Base-by-base conservation (phyloP, 2,113 vertebrate species). In the Menidia beryllina region DNA sequence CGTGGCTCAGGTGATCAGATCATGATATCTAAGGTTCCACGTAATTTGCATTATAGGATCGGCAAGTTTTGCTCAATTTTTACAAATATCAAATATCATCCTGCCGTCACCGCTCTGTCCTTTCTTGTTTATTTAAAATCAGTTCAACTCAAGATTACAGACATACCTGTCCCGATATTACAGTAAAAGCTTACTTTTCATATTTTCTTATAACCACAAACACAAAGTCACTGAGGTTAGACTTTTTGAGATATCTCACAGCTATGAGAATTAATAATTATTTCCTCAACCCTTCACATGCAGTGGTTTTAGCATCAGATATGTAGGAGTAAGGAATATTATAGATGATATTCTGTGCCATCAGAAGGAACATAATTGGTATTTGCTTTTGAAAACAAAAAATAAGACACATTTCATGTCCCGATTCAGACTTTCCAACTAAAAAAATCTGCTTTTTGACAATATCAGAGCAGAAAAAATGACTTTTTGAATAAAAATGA, bases 1-100 rank as follows among this genome's bases (percentile, higher is more conserved):
- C 17, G 89, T 95, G 39, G 91, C 91, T 72, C 95, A 95, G 94
- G 95, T 95, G 77, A 90, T 2, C 5, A 0, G 0, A 52, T 64
- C 11, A 70, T 13, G 51, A 26, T 17, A n/a, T n/a, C n/a, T 19
- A 45, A 7, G 8, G 17, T 19, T 45, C 41, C 17, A n/a, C 19
- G 2, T 45, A 34, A 3, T 34, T 34, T 10, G 10, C 30, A 5
- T 34, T 6, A 34, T 34, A 34, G 30, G 30, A 6, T 2, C 7
- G 2, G 10, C 30, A 34, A 34, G 30, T 34, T 5, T 34, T 34
- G 10, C 10, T 30, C 4, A 30, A 6, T 34, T 34, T 34, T n/a
- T n/a, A n/a, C 30, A 34, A 10, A 34, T 34, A 34, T 34, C 30
- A 34, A 34, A 10, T 34, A 34, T n/a, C n/a, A n/a, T n/a, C n/a